phyloP scores from a whole-genome alignment of 2,797 vertebrate genomes.

The Numenius phaeopus region DNA sequence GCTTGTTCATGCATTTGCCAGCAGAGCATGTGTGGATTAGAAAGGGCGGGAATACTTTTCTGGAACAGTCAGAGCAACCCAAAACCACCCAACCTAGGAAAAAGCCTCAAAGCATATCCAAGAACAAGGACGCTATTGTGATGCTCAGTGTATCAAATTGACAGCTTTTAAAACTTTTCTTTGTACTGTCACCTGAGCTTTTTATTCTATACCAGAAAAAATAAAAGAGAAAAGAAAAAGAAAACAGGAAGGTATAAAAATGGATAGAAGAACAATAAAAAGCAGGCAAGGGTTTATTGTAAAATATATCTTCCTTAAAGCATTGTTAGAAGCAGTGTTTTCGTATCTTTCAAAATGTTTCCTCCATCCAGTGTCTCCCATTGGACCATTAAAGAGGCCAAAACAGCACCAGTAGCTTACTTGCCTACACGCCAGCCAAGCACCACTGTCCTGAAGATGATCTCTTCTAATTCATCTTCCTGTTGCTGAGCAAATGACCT shows the following conservation, averaged over 20 bases:
- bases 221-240: background rate
- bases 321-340: slow-evolving; percentile 28
- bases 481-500: background rate
- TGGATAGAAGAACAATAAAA: slow-evolving; percentile 38
- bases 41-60: background rate
- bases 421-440: background rate
- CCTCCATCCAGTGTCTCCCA: background rate
- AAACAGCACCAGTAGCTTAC: slow-evolving; percentile 25
- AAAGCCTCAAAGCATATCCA: background rate
- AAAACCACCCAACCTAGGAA: background rate
- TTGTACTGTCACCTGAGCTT: background rate
- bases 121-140: background rate
- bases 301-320: slow-evolving; percentile 46
- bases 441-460: background rate
- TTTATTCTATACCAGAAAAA: background rate
- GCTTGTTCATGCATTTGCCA: background rate
- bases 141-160: background rate
- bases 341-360: slow-evolving; percentile 19
- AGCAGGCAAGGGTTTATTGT: slow-evolving; percentile 23
- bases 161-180: background rate
- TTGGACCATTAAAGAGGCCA: slow-evolving; percentile 32
- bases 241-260: slow-evolving; percentile 15
- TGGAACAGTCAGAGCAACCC: background rate
- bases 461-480: slow-evolving; percentile 6
- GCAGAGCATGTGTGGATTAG: background rate